Evolutionary conservation across 2,888 invertebrate genomes (phyloP), one percentile per base, ranked within the genome.

Genomic region (Isotomurus palustris): DNA sequence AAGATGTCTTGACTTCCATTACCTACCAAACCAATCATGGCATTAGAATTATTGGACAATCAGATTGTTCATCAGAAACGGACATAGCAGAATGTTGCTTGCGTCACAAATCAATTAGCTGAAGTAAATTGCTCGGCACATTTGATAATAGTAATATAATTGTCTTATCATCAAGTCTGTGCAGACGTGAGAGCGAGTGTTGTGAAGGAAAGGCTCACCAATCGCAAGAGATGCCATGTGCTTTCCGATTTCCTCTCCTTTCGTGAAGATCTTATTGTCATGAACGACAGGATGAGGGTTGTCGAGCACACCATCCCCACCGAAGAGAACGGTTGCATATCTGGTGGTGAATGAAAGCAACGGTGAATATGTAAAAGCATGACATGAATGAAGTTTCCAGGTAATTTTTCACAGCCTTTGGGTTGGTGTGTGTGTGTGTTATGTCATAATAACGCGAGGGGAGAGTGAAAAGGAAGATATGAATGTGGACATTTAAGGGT

Each of bases 241-340:
- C 25, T 82, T 77, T 2, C 80, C 74, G 50, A 90, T 79, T 45
- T 69, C 62, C 35, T 83, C 81, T 3, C 81, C 79, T 43, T 80
- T 76, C 71, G 82, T 79, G 0, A 85, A 83, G 73, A 91, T 89
- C 52, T 82, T 78, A 72, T 84, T 84, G 71, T 86, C 82, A 56
- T 85, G 79, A 62, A 87, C 82, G 3, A 93, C 79, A 62, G 85
- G 86, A 45, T 86, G 83, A 1, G 91, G 86, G 12, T 79, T 77
- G 48, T 83, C 81, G 73, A 82, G 87, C 35, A 89, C 83, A 22
- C 86, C 85, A 66, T 81, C 76, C 0, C 91, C 91, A 17, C 92
- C 92, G 76, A 87, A 94, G 0, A 84, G 83, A 0, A 92, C 84
- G 1, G 90, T 80, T 0, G 91, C 84, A 79, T 87, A 94, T 68